These are phyloP conservation scores for Meiosimyza decipiens DNA, from an alignment of 2,888 invertebrate species.

Conservation along the genomic window DNA sequence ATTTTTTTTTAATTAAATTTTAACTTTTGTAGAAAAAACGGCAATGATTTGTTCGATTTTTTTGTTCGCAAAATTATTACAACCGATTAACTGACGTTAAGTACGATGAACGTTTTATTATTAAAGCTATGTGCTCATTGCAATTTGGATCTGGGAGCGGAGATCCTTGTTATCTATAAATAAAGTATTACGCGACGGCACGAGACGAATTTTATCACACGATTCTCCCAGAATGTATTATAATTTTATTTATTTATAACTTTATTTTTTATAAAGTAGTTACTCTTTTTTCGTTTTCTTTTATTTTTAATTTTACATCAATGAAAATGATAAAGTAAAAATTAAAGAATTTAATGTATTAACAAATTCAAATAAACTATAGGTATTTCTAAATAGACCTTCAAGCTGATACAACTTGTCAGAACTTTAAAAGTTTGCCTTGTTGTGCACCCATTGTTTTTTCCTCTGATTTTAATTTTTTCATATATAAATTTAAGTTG, in stretches of 20 bases:
- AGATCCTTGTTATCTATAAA: conserved; percentile 51
- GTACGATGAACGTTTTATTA: conserved; percentile 39
- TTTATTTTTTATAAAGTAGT: conserved; percentile 38
- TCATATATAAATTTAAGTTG: too few relatives aligned
- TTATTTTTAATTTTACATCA: conserved; percentile 10
- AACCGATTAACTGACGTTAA: conserved; percentile 10
- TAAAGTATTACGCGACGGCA: conserved; percentile 58
- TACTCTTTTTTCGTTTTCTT: conserved; percentile 42
- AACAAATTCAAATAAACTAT: too few relatives aligned
- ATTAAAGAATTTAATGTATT: neutral
- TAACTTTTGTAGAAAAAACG: conserved; percentile 45
- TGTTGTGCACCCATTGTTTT: too few relatives aligned
- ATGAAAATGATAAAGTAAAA: neutral
- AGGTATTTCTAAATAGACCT: too few relatives aligned
- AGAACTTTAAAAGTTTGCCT: too few relatives aligned
- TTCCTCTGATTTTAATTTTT: too few relatives aligned
- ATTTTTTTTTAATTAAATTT: neutral
- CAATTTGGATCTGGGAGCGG: conserved; percentile 65
- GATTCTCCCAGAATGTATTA: conserved; percentile 50
- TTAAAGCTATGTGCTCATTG: conserved; percentile 22
- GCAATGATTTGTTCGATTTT: conserved; percentile 38
- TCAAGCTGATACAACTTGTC: too few relatives aligned
- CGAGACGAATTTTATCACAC: conserved; percentile 60
- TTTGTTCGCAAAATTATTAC: neutral
- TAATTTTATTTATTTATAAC: conserved; percentile 33